phyloP scores from a whole-genome alignment of 2,888 invertebrate genomes.

The Sminthurinus aureus region DNA sequence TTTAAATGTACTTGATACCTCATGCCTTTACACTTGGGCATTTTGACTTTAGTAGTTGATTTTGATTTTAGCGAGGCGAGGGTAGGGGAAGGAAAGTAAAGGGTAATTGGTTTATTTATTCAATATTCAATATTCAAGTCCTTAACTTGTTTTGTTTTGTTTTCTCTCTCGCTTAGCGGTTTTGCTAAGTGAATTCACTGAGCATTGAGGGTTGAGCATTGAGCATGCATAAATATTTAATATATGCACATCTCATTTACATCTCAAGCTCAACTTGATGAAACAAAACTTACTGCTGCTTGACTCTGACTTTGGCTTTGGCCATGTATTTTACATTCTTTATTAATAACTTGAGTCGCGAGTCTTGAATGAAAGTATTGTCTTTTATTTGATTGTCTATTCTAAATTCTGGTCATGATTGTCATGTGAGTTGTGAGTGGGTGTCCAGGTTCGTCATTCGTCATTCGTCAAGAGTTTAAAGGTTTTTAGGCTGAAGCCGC shows the following conservation, averaged over 20 bases:
- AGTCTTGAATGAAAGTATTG: not conserved
- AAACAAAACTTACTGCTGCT: not conserved
- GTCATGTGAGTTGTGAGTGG: too few relatives aligned
- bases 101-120: not conserved
- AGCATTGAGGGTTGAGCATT: not conserved
- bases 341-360: too few relatives aligned
- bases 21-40: too few relatives aligned
- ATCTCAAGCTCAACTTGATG: not conserved
- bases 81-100: too few relatives aligned
- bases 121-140: not conserved
- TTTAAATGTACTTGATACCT: too few relatives aligned
- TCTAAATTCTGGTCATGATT: too few relatives aligned
- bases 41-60: too few relatives aligned
- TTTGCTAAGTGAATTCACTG: not conserved
- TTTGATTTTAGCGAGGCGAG: too few relatives aligned
- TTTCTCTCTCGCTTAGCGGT: not conserved
- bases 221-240: slow-evolving; percentile 15
- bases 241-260: slow-evolving; percentile 31
- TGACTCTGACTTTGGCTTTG: not conserved
- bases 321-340: not conserved
- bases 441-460: too few relatives aligned
- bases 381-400: not conserved
- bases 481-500: too few relatives aligned
- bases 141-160: not conserved
- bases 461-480: too few relatives aligned